phyloP scores from a whole-genome alignment of 2,113 vertebrate species.

The Ailurus styani region DNA sequence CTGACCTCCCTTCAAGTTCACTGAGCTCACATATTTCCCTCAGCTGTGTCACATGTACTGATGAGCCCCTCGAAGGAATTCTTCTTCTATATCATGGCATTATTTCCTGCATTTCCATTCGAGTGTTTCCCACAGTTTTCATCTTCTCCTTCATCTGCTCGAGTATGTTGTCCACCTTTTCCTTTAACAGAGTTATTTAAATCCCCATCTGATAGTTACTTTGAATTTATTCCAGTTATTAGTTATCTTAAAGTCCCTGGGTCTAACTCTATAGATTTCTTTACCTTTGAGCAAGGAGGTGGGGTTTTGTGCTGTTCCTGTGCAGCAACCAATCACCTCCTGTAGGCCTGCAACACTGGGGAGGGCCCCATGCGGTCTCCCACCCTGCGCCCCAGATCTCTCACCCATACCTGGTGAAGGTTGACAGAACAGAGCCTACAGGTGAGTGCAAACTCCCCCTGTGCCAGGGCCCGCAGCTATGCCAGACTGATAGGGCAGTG shows the following conservation, averaged over 20 bases:
- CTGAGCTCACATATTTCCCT: not conserved
- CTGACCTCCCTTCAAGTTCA: not conserved
- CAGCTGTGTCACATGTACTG: not conserved
- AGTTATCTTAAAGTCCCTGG: not conserved
- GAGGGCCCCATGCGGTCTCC: too few relatives aligned
- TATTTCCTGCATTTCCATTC: not conserved
- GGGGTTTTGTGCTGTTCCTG: not conserved
- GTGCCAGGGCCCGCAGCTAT: not conserved
- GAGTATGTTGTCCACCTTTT: not conserved
- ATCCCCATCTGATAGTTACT: not conserved
- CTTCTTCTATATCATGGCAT: not conserved
- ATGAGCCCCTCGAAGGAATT: not conserved
- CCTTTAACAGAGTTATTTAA: not conserved
- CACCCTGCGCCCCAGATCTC: not conserved
- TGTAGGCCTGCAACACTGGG: not conserved
- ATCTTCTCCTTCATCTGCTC: not conserved
- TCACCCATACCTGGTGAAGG: fast-evolving
- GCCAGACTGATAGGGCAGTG: not conserved
- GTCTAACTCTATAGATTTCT: not conserved
- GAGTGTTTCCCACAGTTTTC: not conserved
- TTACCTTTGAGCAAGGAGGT: not conserved
- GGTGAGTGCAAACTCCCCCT: not conserved
- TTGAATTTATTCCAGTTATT: not conserved
- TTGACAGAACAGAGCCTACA: not conserved
- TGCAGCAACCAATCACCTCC: not conserved